Evolutionary conservation across 2,888 invertebrate species (phyloP).

Genomic region (Syritta pipiens): DNA sequence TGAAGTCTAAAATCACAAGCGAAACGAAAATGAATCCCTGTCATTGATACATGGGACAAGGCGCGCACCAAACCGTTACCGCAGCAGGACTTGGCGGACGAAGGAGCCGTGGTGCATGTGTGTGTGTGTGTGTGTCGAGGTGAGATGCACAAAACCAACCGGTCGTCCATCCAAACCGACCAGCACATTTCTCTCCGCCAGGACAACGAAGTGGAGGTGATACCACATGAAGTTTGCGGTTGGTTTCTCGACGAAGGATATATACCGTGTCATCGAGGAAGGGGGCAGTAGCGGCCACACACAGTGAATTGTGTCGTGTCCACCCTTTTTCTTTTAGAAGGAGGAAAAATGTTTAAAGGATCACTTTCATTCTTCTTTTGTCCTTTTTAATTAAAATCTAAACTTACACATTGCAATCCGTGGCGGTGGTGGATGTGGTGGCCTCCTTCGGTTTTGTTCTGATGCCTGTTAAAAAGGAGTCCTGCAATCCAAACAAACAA

Average conservation of each 20-base stretch:
- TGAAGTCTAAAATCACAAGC: slow-evolving; percentile 52
- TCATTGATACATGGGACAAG: slow-evolving; percentile 60
- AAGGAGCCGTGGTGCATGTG: not conserved
- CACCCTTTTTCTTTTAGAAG: not conserved
- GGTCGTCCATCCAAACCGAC: slow-evolving; percentile 21
- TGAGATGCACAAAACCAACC: slow-evolving; percentile 32
- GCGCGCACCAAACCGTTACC: slow-evolving; percentile 29
- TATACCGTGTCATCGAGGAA: slow-evolving; percentile 46
- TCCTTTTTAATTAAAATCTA: slow-evolving; percentile 67
- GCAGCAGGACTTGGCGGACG: too few relatives aligned
- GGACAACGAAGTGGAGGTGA: slow-evolving; percentile 26
- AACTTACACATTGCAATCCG: slow-evolving; percentile 67
- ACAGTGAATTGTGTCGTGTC: not conserved
- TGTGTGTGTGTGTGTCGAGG: slow-evolving; percentile 4
- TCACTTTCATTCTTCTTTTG: slow-evolving; percentile 66
- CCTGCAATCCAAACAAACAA: slow-evolving; percentile 15
- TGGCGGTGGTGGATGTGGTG: slow-evolving; percentile 14
- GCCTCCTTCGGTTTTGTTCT: not conserved
- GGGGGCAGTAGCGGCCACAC: too few relatives aligned
- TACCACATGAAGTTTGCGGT: slow-evolving; percentile 66
- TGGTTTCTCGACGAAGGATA: slow-evolving; percentile 12
- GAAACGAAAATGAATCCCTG: slow-evolving; percentile 66
- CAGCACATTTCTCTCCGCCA: not conserved
- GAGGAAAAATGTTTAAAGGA: slow-evolving; percentile 59
- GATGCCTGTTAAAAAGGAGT: slow-evolving; percentile 19